Conservation (phyloP, 2,797 vertebrate species). For the Poeciliopsis turneri region DNA sequence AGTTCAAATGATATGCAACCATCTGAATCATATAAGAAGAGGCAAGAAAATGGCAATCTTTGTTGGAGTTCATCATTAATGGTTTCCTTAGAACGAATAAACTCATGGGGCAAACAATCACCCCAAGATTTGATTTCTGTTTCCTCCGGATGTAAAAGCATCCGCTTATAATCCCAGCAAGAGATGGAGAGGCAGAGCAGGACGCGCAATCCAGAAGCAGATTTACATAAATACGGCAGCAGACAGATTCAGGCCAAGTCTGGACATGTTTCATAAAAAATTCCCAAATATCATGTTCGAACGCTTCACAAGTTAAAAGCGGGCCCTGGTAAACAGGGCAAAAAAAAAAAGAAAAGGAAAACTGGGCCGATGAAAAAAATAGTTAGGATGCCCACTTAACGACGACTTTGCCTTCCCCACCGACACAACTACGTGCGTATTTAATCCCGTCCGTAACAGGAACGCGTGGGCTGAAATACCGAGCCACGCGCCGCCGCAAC, state of each 20-base stretch:
- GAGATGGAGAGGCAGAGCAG: slow-evolving; percentile 32
- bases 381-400: slow-evolving; percentile 56
- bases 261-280: slow-evolving; percentile 46
- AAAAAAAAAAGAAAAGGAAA: background rate
- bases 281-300: slow-evolving; percentile 41
- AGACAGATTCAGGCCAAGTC: slow-evolving; percentile 68
- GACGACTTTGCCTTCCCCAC: slow-evolving; percentile 31
- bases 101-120: slow-evolving; percentile 20
- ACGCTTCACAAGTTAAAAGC: slow-evolving; percentile 28
- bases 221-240: slow-evolving; percentile 66
- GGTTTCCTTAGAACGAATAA: background rate
- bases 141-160: slow-evolving; percentile 38
- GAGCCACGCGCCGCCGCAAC: slow-evolving; percentile 52
- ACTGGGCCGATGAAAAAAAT: slow-evolving; percentile 25
- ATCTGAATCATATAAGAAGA: background rate
- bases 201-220: slow-evolving; percentile 63
- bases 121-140: slow-evolving; percentile 45
- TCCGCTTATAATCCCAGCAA: slow-evolving; percentile 48
- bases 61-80: background rate
- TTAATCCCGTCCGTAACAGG: slow-evolving; percentile 71
- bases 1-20: background rate
- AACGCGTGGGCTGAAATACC: slow-evolving; percentile 67
- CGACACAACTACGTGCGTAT: slow-evolving; percentile 64
- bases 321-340: slow-evolving; percentile 9
- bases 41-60: background rate